Evolutionary conservation across 2,113 vertebrate genomes (phyloP).

Genomic region (Nothobranchius kuhntae): DNA sequence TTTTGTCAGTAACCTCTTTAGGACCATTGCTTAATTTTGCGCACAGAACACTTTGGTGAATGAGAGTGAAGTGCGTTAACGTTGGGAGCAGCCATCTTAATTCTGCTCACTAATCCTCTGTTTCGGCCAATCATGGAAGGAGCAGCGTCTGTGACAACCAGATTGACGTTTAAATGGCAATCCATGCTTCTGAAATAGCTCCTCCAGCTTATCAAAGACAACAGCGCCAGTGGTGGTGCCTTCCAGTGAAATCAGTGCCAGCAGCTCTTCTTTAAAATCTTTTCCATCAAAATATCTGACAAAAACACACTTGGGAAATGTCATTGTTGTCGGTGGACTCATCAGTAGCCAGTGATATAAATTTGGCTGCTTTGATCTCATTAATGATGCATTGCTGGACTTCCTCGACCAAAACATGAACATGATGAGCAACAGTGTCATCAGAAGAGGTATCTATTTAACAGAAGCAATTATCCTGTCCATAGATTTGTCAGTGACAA

Average conservation of each 20-base stretch:
- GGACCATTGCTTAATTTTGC: too few species aligned
- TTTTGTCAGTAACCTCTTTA: too few species aligned
- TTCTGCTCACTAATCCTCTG: neutral
- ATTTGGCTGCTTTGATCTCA: neutral
- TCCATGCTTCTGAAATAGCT: neutral
- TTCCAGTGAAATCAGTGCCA: too few species aligned
- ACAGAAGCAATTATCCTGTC: too few species aligned
- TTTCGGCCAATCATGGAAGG: neutral
- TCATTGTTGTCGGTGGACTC: conserved; percentile 13
- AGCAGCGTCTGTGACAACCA: neutral
- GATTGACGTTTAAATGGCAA: neutral
- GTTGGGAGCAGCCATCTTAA: neutral
- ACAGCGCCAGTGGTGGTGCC: conserved; percentile 1
- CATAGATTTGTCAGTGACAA: too few species aligned
- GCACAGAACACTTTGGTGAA: neutral
- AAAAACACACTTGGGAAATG: conserved; percentile 3
- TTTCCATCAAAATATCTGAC: neutral
- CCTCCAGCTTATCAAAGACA: conserved; percentile 1
- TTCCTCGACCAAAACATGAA: too few species aligned
- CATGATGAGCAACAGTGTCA: too few species aligned
- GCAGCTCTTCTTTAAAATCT: too few species aligned
- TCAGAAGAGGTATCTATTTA: too few species aligned
- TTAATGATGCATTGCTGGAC: neutral
- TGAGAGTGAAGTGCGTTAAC: neutral
- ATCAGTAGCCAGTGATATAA: neutral